A percentile compares a stretch with the other conserved stretches of the same genome.
Conservation (phyloP, 2,888 invertebrate species). For the Liposcelis brunnea region DNA sequence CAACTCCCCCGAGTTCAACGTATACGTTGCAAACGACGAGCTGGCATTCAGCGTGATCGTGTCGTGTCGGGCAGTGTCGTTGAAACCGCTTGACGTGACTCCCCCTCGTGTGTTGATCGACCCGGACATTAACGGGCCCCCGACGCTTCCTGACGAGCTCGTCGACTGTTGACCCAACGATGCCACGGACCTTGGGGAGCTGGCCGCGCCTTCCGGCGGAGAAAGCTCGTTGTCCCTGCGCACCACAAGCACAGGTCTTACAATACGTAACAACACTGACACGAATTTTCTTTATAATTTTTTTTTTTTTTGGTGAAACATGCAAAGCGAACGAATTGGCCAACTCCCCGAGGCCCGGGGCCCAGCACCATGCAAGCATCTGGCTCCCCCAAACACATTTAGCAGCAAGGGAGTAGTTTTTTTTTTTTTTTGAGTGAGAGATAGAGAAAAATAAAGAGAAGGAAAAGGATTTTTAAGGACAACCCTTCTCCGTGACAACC, state of each 20-base stretch:
- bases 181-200: constrained; percentile 10
- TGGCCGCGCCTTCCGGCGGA: constrained; percentile 23
- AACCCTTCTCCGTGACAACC: not conserved
- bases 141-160: constrained; percentile 15
- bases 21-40: constrained; percentile 8
- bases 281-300: not conserved
- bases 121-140: constrained; percentile 17
- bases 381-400: too few species aligned
- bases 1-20: constrained; percentile 32
- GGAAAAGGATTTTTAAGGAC: not conserved
- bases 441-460: not conserved
- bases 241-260: constrained; percentile 12
- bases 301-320: constrained; percentile 11
- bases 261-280: constrained; percentile 10
- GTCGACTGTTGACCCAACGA: not conserved
- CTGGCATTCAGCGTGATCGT: constrained; percentile 12
- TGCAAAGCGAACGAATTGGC: constrained; percentile 6
- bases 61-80: constrained; percentile 10
- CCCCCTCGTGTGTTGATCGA: constrained; percentile 20
- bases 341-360: not conserved
- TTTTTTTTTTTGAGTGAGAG: not conserved
- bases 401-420: too few species aligned
- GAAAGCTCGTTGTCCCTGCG: constrained; percentile 16
- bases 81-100: constrained; percentile 22
- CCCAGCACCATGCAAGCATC: too few species aligned